Percentiles rank a stretch among this genome's conserved stretches.
Conservation (phyloP, 53 echinoderm and acorn worm species). For the Temnopleurus reevesii region DNA sequence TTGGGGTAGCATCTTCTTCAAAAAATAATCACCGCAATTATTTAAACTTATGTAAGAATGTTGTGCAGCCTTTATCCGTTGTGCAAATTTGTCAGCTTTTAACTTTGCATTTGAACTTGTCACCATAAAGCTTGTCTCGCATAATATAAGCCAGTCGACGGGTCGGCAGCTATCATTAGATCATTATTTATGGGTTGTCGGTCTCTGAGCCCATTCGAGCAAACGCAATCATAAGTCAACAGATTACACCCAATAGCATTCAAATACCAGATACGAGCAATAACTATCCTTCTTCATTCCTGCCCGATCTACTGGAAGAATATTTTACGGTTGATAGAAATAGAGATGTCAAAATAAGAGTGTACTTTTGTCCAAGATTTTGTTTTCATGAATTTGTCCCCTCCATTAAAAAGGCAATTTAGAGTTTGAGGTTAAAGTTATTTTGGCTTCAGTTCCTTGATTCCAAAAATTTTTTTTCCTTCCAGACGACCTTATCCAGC, state of each 20-base stretch:
- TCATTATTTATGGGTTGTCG: conserved; percentile 47
- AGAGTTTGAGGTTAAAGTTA: conserved; percentile 45
- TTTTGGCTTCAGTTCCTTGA: conserved; percentile 38
- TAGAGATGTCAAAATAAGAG: background rate
- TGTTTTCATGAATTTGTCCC: background rate
- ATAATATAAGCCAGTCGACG: too few relatives aligned
- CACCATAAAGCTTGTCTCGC: too few relatives aligned
- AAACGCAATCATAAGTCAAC: conserved; percentile 44
- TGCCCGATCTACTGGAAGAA: background rate
- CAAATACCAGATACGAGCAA: conserved; percentile 36
- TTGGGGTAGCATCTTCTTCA: too few relatives aligned
- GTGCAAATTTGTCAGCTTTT: too few relatives aligned
- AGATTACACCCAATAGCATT: conserved; percentile 50
- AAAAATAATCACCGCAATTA: too few relatives aligned
- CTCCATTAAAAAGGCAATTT: conserved; percentile 41
- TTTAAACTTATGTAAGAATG: too few relatives aligned
- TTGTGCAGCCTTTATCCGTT: too few relatives aligned
- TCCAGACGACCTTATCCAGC: background rate
- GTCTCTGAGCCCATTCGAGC: conserved; percentile 2
- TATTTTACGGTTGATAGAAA: background rate
- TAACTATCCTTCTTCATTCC: conserved; percentile 51
- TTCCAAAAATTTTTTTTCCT: background rate
- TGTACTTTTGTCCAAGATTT: background rate
- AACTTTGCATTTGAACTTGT: too few relatives aligned
- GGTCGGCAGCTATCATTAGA: conserved; percentile 36